phyloP scores from a whole-genome alignment of 2,888 invertebrate genomes.

The Molanna angustata region DNA sequence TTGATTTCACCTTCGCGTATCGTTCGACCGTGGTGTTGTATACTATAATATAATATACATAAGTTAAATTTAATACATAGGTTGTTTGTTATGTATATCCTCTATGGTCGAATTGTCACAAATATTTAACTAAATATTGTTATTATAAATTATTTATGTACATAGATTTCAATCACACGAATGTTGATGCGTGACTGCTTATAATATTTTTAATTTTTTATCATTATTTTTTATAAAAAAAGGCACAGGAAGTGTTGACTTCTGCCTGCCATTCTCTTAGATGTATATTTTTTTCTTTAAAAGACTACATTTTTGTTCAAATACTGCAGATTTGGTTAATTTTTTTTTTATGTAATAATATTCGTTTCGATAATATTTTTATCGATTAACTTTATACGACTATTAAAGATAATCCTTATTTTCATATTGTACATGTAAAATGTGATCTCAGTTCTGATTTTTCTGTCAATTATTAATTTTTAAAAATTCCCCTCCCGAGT shows the following conservation, averaged over 20 bases:
- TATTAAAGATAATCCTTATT: slow-evolving; percentile 23
- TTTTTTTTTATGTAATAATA: slow-evolving; percentile 17
- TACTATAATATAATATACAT: no score
- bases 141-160: neutral
- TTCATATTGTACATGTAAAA: slow-evolving; percentile 28
- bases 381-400: slow-evolving; percentile 23
- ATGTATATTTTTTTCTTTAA: slow-evolving; percentile 12
- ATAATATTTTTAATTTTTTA: slow-evolving; percentile 5
- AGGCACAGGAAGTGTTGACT: slow-evolving; percentile 1
- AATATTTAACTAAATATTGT: no score
- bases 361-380: slow-evolving; percentile 19
- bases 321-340: slow-evolving; percentile 20
- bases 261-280: slow-evolving; percentile 9
- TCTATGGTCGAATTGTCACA: no score
- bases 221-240: slow-evolving; percentile 5
- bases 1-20: no score
- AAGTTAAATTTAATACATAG: no score
- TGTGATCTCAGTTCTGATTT: slow-evolving; percentile 31
- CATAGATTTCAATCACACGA: slow-evolving; percentile 11
- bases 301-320: slow-evolving; percentile 14
- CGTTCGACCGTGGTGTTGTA: no score
- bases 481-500: slow-evolving; percentile 3
- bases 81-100: no score
- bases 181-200: slow-evolving; percentile 1
- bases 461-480: slow-evolving; percentile 29